Base-by-base conservation (phyloP, 2,113 vertebrate genomes). In the Carassius carassius region DNA sequence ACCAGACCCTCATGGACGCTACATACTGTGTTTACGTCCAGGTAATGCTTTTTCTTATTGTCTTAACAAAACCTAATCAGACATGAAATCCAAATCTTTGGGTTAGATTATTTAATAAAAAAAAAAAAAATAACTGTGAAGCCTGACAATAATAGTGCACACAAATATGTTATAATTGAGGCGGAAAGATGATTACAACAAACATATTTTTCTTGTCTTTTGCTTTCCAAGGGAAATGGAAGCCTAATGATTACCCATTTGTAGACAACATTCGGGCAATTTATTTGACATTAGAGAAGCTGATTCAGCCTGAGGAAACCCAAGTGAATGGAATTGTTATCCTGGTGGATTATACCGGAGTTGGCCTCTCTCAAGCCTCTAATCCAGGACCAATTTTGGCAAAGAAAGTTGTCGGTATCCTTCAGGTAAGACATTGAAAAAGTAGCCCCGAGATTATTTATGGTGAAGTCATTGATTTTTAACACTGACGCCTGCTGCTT, bases 271-370 rank as follows among this genome's bases (percentile, higher is more conserved):
- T 99, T 89, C 95, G 98, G 86, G 98, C 97, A 86, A 94, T 99
- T 89, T 99, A 99, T 91, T 93, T 99, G 94, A 99, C 98, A 0
- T 93, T 99, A 91, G 98, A 99, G 93, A 99, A 99, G 92, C 95
- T 99, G 90, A 97, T 99, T 91, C 97, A 98, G 91, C 95, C 98
- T 0, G 98, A 99, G 93, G 97, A 99, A 89, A 98, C 97, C 9
- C 98, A 99, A 90, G 98, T 99, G 89, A 99, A 99, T 82, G 98
- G 98, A 79, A 96, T 99, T 78, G 97, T 99, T 82, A 98, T 99
- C 86, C 94, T 99, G 62, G 97, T 97, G 29, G 98, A 99, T 93
- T 99, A 99, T 95, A 97, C 94, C 76, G 97, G 97, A 82, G 97
- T 99, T 90, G 97, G 98, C 79, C 95, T 99, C 95, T 97, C 98